These are phyloP conservation scores for Chymomyza procnemis DNA, from an alignment of 2,888 invertebrate genomes.

Conservation along the genomic window DNA sequence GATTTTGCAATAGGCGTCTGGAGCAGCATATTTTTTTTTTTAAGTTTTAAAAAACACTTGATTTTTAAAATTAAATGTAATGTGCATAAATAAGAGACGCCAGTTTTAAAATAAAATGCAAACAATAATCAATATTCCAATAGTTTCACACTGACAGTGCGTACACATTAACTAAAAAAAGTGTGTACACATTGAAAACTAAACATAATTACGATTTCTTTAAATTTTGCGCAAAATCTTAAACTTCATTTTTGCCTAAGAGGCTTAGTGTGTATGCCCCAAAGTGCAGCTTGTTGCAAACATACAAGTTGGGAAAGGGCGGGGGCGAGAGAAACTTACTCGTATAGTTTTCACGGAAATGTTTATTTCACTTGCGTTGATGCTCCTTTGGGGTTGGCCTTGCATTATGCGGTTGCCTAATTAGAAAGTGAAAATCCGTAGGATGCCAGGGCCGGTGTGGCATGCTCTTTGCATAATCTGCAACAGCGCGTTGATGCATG, in stretches of 20 bases:
- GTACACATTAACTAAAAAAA: no score
- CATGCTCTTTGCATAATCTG: neutral
- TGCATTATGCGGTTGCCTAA: constrained; percentile 50
- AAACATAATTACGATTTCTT: neutral
- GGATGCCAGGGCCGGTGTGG: neutral
- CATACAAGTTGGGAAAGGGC: neutral
- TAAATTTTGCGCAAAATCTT: neutral
- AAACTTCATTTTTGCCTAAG: neutral
- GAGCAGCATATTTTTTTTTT: neutral
- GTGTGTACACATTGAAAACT: neutral
- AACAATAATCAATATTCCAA: no score
- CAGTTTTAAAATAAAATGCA: no score
- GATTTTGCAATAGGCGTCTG: constrained; percentile 79
- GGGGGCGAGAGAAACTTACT: no score
- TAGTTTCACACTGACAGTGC: no score
- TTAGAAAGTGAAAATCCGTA: constrained; percentile 60
- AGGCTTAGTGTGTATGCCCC: neutral
- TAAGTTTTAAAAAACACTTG: constrained; percentile 29
- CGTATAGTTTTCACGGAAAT: neutral
- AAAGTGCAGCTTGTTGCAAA: neutral
- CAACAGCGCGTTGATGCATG: constrained; percentile 62
- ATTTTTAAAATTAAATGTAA: constrained; percentile 56
- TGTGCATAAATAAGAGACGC: no score
- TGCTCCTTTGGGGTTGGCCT: neutral
- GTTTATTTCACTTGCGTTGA: neutral